Percentiles rank a stretch among this genome's conserved stretches.
Conservation (phyloP, 2,113 vertebrate species). For the Catharus minimus region DNA sequence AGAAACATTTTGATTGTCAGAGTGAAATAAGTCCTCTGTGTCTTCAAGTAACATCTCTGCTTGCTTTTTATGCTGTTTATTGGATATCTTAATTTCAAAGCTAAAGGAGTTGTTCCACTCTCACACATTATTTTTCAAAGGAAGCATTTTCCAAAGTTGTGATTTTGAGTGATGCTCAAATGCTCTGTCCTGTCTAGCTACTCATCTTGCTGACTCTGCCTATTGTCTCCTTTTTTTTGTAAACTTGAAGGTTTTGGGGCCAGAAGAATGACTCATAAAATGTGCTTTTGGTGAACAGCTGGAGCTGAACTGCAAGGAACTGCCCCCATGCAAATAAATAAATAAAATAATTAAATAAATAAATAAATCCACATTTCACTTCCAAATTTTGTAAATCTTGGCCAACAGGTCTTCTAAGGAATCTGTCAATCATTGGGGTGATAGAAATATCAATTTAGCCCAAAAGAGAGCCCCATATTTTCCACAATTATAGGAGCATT, state of each 20-base stretch:
- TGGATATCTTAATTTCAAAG: not conserved
- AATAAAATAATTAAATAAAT: not conserved
- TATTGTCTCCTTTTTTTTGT: not conserved
- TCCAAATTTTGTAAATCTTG: not conserved
- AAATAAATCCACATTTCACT: not conserved
- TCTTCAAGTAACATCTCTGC: not conserved
- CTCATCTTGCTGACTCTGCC: not conserved
- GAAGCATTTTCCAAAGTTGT: not conserved
- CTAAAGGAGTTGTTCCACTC: not conserved
- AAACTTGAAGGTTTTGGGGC: not conserved
- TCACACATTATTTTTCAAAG: not conserved
- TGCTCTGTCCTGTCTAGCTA: not conserved
- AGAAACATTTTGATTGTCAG: not conserved
- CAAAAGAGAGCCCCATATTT: not conserved
- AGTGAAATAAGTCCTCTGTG: not conserved
- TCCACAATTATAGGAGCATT: not conserved
- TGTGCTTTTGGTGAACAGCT: not conserved
- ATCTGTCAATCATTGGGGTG: fast-evolving
- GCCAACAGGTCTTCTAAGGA: not conserved
- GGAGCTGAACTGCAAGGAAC: not conserved
- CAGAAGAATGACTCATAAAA: not conserved
- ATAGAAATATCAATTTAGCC: not conserved
- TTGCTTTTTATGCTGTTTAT: not conserved
- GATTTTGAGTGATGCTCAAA: not conserved
- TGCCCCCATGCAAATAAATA: not conserved